Evolutionary conservation across 2,888 invertebrate species (phyloP), one percentile per base, ranked within the genome.

Genomic region (Cantharis lateralis): DNA sequence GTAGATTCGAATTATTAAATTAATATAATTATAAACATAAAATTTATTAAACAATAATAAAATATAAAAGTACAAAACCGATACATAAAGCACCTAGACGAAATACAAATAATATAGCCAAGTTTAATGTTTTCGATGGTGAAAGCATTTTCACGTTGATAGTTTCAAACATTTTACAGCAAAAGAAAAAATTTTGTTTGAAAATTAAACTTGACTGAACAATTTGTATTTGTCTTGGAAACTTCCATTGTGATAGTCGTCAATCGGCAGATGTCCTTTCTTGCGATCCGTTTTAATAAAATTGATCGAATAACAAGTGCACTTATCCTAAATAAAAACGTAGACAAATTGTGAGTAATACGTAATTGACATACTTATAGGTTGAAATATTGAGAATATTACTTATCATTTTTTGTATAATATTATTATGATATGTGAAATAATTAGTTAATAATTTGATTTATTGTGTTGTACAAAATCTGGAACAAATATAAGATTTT

Each of bases 131-230:
- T 48, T n/a, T n/a, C 2, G n/a, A 5, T n/a, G 7, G 20, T 66
- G 24, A 66, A 66, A 66, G 64, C 64, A 66, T 15, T 66, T 66
- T 66, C n/a, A 24, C 13, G 48, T 48, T 48, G 7, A 48, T 48
- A 48, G 48, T 48, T 48, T 48, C 48, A n/a, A 48, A 48, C 48
- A 48, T 48, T 48, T 48, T 48, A 48, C n/a, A n/a, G 48, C 13
- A 48, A 48, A 48, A 48, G 48, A 48, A 15, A 66, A 66, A 24
- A 20, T 18, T 66, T n/a, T n/a, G 64, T 66, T 66, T n/a, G 64
- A 66, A 66, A 66, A 66, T 66, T 66, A 66, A 66, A 24, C 64
- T 66, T 66, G 64, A 66, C 64, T 66, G 64, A 66, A 20, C 64
- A 66, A 66, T 66, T 63, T 63, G 63, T 63, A 63, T 63, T 63